Conservation (phyloP, 1,140 invertebrate genomes). For the Subanguina moxae region DNA sequence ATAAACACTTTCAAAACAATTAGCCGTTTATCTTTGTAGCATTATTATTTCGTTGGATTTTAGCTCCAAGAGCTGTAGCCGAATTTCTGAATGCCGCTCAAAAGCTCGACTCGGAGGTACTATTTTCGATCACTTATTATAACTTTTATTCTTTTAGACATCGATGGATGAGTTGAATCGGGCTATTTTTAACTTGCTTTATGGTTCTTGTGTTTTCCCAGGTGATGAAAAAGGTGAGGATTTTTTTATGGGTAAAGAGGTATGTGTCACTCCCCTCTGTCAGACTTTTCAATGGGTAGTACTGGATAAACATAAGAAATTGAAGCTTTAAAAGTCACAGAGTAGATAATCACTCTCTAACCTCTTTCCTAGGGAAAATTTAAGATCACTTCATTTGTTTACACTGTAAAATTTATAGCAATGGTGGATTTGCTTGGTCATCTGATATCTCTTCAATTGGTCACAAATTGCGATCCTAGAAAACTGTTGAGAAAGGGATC, state of each 20-base stretch:
- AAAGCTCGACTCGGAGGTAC: background rate
- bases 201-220: slow-evolving; percentile 73
- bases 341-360: too few relatives aligned
- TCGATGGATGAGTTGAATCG: slow-evolving; percentile 67
- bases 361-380: too few relatives aligned
- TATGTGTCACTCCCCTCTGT: too few relatives aligned
- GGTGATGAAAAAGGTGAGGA: slow-evolving; percentile 71
- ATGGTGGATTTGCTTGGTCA: slow-evolving; percentile 74
- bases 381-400: background rate
- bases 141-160: slow-evolving; percentile 13
- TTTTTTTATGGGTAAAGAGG: background rate
- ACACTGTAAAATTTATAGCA: background rate
- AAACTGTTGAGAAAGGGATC: slow-evolving; percentile 76
- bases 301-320: too few relatives aligned
- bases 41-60: background rate
- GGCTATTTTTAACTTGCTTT: slow-evolving; percentile 75
- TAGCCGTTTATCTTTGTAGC: too few relatives aligned
- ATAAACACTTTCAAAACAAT: too few relatives aligned
- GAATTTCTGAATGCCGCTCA: slow-evolving; percentile 48
- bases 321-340: too few relatives aligned
- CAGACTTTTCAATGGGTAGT: too few relatives aligned
- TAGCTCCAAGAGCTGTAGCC: slow-evolving; percentile 46
- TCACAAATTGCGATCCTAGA: slow-evolving; percentile 75
- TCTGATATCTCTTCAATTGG: slow-evolving; percentile 77
- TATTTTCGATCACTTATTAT: background rate